These are phyloP conservation scores for Eudasyphora cyanicolor DNA, from an alignment of 2,888 invertebrate genomes.

Conservation along the genomic window DNA sequence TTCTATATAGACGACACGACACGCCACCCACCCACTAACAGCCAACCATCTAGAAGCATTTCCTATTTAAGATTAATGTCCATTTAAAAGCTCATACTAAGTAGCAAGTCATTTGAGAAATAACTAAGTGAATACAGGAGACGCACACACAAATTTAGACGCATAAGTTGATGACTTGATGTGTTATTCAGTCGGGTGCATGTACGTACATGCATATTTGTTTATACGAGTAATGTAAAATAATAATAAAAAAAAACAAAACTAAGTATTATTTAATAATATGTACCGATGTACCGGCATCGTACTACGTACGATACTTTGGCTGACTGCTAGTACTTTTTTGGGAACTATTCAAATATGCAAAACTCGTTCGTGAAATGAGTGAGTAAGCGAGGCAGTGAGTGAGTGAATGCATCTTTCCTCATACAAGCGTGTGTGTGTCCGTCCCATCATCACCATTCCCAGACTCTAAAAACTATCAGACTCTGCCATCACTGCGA, in stretches of 20 bases:
- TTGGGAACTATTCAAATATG: slow-evolving; percentile 18
- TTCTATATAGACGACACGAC: no score
- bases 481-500: slow-evolving; percentile 38
- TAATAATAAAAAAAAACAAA: no score
- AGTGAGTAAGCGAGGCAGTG: no score
- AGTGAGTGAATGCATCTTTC: slow-evolving; percentile 15
- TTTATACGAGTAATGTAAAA: not conserved
- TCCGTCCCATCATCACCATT: no score
- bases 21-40: no score
- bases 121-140: no score
- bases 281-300: not conserved
- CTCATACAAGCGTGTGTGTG: not conserved
- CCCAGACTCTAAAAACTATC: not conserved
- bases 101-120: not conserved
- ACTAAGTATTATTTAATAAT: slow-evolving; percentile 1
- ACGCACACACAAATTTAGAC: no score
- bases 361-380: no score
- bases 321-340: not conserved
- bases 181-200: no score
- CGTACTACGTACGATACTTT: not conserved
- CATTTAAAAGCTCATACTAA: not conserved
- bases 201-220: not conserved
- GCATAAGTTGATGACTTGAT: no score
- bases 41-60: no score
- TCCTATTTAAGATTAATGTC: no score